Percentiles rank a stretch among this genome's conserved stretches.
These are phyloP conservation scores for Agrotis ipsilon DNA, from an alignment of 2,888 invertebrate genomes.

Conservation along the genomic window DNA sequence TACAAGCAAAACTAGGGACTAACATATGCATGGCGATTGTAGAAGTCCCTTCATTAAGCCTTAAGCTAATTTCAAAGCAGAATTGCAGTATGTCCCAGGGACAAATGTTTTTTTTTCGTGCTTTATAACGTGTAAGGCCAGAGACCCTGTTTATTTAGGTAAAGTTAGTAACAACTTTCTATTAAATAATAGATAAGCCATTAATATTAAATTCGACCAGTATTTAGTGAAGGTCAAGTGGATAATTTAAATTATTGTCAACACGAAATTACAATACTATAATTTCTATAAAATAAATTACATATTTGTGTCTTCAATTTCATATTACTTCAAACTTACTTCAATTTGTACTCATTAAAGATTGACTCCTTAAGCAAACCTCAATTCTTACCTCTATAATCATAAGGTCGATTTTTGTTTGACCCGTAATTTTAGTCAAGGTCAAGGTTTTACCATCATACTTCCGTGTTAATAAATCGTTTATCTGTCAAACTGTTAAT, in stretches of 20 bases:
- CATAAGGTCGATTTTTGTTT: not conserved
- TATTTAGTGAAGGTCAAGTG: not conserved
- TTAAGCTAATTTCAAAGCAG: too few relatives aligned
- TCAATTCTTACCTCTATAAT: not conserved
- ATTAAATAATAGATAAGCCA: not conserved
- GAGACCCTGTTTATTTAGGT: too few relatives aligned
- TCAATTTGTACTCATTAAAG: slow-evolving; percentile 7
- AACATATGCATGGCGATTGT: too few relatives aligned
- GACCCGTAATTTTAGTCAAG: not conserved
- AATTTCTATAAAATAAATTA: not conserved
- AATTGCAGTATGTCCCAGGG: too few relatives aligned
- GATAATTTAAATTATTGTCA: not conserved
- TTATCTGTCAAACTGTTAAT: slow-evolving; percentile 46
- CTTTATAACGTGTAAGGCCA: too few relatives aligned
- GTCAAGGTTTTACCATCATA: slow-evolving; percentile 1
- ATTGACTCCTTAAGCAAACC: not conserved
- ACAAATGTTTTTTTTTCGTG: too few relatives aligned
- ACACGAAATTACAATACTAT: not conserved
- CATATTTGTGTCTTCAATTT: slow-evolving; percentile 3
- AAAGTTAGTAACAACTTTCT: too few relatives aligned
- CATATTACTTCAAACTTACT: not conserved
- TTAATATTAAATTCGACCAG: not conserved
- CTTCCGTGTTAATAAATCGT: slow-evolving; percentile 12
- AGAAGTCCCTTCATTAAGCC: too few relatives aligned
- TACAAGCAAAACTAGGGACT: too few relatives aligned